Evolutionary conservation across 2,888 invertebrate species (phyloP).

Genomic region (Pheosia gnoma): DNA sequence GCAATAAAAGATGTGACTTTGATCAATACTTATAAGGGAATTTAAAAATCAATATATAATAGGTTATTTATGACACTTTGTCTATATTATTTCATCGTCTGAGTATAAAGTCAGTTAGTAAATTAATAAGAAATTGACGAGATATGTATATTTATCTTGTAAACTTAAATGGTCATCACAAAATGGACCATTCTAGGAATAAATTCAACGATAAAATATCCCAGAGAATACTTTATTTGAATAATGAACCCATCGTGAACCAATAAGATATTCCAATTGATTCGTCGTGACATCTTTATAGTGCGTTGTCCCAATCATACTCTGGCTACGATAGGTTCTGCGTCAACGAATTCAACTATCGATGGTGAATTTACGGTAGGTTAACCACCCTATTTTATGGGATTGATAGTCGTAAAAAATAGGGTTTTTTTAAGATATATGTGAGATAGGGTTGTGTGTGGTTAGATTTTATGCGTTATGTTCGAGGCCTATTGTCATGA

Average conservation of each 20-base stretch:
- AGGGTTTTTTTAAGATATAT: not conserved
- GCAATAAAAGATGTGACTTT: too few species aligned
- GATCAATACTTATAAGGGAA: too few species aligned
- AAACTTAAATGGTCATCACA: too few species aligned
- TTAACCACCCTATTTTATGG: slow-evolving; percentile 2
- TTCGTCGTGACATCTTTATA: slow-evolving; percentile 7
- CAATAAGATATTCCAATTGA: slow-evolving; percentile 15
- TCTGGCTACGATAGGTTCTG: not conserved
- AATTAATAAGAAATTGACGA: too few species aligned
- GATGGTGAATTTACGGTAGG: slow-evolving; percentile 10
- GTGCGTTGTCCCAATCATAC: not conserved
- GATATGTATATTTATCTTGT: too few species aligned
- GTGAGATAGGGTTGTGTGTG: not conserved
- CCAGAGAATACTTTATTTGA: slow-evolving; percentile 10
- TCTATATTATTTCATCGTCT: too few species aligned
- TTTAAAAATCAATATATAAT: too few species aligned
- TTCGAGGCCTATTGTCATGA: not conserved
- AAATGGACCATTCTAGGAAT: too few species aligned
- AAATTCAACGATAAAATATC: not conserved
- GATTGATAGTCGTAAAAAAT: slow-evolving; percentile 3
- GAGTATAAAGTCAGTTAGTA: too few species aligned
- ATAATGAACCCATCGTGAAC: slow-evolving; percentile 9
- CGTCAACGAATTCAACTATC: not conserved
- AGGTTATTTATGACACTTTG: too few species aligned
- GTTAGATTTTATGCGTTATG: not conserved